These are phyloP conservation scores for Limosa lapponica DNA, from an alignment of 2,797 vertebrate species.

Conservation along the genomic window DNA sequence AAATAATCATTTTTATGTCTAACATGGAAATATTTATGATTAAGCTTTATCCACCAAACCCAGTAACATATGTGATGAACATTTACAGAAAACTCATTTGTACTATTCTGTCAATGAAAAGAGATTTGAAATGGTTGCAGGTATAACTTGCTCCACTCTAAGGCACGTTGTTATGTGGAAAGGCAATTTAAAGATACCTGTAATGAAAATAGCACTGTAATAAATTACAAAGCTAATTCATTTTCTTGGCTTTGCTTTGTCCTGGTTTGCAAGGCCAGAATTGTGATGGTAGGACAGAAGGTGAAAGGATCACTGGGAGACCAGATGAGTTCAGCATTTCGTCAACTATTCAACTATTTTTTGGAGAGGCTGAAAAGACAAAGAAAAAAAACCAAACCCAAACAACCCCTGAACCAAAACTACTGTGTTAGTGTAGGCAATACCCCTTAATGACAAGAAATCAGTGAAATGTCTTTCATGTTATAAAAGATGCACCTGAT, in stretches of 20 bases:
- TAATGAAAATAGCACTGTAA: not conserved
- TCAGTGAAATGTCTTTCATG: not conserved
- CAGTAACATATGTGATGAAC: not conserved
- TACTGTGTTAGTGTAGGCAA: not conserved
- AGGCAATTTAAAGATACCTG: not conserved
- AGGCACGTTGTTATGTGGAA: not conserved
- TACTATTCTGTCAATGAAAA: not conserved
- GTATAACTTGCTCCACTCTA: not conserved
- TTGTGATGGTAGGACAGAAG: not conserved
- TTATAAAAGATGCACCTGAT: not conserved
- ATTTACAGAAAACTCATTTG: not conserved
- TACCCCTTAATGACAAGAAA: not conserved
- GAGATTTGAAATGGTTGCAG: not conserved
- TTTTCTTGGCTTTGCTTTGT: not conserved
- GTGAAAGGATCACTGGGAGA: not conserved
- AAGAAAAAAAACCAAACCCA: not conserved
- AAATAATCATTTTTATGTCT: not conserved
- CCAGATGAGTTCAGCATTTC: not conserved
- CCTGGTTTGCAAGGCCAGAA: not conserved
- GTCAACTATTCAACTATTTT: not conserved
- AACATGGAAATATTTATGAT: not conserved
- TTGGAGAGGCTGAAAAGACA: not conserved
- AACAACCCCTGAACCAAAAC: not conserved
- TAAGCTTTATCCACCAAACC: not conserved
- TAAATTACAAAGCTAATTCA: not conserved